Evolutionary conservation across 2,113 vertebrate species (phyloP).

Genomic region (Morone saxatilis): DNA sequence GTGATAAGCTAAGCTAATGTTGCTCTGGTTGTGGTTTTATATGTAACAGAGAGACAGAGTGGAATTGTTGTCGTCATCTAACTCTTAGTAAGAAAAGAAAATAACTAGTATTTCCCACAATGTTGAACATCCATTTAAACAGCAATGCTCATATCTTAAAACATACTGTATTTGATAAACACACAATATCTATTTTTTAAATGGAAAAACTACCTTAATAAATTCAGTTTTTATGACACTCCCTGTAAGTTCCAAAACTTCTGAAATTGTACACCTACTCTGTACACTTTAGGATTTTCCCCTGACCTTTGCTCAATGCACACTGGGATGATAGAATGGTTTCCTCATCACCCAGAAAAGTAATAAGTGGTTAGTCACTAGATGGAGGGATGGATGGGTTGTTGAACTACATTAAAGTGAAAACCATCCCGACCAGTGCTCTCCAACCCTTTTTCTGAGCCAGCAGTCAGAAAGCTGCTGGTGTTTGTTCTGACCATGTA

Average conservation of each 20-base stretch:
- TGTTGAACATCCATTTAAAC: background rate
- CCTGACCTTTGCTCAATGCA: background rate
- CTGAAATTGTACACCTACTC: background rate
- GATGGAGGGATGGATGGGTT: background rate
- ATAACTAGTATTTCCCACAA: background rate
- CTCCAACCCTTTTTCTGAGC: background rate
- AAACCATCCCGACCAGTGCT: constrained; percentile 2
- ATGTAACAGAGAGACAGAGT: background rate
- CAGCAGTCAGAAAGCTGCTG: constrained; percentile 39
- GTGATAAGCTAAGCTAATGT: background rate
- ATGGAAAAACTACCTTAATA: background rate
- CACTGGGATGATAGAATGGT: constrained; percentile 1
- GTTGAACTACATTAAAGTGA: constrained; percentile 22
- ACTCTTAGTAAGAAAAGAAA: background rate
- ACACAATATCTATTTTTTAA: background rate
- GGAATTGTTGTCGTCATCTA: background rate
- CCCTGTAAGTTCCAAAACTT: background rate
- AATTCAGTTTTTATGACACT: background rate
- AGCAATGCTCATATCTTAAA: background rate
- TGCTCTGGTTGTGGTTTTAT: background rate
- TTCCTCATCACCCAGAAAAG: constrained; percentile 1
- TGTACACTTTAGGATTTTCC: background rate
- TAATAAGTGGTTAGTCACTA: background rate
- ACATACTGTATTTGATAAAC: background rate
- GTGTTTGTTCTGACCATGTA: background rate